Base-by-base conservation (phyloP, 2,888 invertebrate genomes). In the Platycheirus rosarum region DNA sequence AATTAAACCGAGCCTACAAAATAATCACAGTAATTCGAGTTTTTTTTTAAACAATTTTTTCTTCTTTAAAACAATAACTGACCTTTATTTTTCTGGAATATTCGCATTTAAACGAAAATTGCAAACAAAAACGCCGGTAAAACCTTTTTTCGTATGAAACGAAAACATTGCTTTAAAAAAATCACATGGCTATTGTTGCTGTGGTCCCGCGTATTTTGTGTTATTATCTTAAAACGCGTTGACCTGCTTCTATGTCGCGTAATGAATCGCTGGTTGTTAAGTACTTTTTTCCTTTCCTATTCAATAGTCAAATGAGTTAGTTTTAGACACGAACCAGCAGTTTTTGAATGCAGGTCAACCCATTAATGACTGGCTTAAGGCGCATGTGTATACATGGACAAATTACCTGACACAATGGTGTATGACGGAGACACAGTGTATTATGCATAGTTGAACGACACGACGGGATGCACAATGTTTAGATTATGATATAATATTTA, bases 181-280 rank as follows among this genome's bases (percentile, higher is more conserved):
- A 37, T 70, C 60, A 60, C 65, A 75, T 70, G 53, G 40, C 48
- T 13, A 60, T 70, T 75, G 74, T 76, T 75, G 18, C 26, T 60
- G 48, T 26, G 46, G 60, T 66, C 55, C 66, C 55, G 76, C 69
- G 42, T 76, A 70, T 62, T 53, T 32, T 80, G 60, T 66, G 40
- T 76, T 77, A 82, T 71, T 82, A 77, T 63, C 71, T 73, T 77
- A 62, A 75, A 80, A 76, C 60, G 76, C 80, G 70, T 35, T 76
- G 82, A 77, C 82, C 82, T 77, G 82, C 62, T 82, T 82, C 62
- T 68, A 77, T 77, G 77, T 63, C 66, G 68, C 51, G 42, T 82
- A 82, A 82, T 82, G 77, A 63, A 49, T 37, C 48, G 26, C 20
- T 40, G 42, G 70, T 65, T 51, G 75, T 37, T 55, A 0, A 35